Percentiles rank a stretch among this genome's conserved stretches.
phyloP scores from a whole-genome alignment of 2,113 vertebrate species.

The Cyphomyrus plagiostoma region DNA sequence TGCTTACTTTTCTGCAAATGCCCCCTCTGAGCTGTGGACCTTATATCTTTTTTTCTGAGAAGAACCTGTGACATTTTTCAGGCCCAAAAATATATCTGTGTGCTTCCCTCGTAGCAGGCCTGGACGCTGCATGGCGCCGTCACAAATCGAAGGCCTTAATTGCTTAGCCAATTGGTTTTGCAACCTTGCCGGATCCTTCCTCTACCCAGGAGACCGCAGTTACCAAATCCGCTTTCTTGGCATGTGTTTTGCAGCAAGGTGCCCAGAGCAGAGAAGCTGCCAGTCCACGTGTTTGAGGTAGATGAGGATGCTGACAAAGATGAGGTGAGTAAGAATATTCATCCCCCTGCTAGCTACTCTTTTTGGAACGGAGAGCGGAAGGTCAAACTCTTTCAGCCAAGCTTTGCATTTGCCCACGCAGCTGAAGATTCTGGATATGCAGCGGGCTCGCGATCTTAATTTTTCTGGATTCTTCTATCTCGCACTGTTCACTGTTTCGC shows the following conservation, averaged over 20 bases:
- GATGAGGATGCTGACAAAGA: slow-evolving; percentile 98
- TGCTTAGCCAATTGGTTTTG: background rate
- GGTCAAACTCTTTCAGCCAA: background rate
- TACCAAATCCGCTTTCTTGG: background rate
- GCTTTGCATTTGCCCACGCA: background rate
- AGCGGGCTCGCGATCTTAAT: background rate
- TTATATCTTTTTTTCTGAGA: background rate
- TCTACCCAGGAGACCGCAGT: too few relatives aligned
- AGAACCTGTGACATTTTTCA: background rate
- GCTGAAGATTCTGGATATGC: background rate
- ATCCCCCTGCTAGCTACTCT: background rate
- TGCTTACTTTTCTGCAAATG: background rate
- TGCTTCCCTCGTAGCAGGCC: background rate
- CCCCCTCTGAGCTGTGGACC: background rate
- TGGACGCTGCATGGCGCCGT: background rate
- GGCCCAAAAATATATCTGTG: background rate
- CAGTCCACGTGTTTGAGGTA: slow-evolving; percentile 92
- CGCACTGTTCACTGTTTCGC: background rate
- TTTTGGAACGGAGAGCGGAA: background rate
- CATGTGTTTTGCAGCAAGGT: slow-evolving; percentile 70
- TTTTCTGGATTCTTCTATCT: background rate
- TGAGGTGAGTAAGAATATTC: slow-evolving; percentile 66
- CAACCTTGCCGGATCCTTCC: background rate
- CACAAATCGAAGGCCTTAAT: background rate
- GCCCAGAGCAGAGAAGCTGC: slow-evolving; percentile 81